Evolutionary conservation across 2,888 invertebrate species (phyloP).

Genomic region (Plebejus anna): DNA sequence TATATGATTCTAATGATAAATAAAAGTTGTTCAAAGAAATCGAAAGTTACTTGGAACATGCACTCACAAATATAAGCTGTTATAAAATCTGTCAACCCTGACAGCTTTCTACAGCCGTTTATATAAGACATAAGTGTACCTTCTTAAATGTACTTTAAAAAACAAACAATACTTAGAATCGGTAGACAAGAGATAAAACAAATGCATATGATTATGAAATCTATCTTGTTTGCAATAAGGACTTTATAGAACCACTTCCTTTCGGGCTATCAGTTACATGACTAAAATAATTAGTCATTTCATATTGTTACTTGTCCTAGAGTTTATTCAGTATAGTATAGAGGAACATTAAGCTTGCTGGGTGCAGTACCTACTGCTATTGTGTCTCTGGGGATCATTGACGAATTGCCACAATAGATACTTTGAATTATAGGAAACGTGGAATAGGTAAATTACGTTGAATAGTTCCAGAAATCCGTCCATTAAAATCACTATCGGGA

Average conservation of each 20-base stretch:
- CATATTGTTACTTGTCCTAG: neutral
- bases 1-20: neutral
- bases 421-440: neutral
- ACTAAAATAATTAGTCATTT: slow-evolving; percentile 9
- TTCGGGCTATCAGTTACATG: neutral
- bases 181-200: slow-evolving; percentile 35
- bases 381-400: neutral
- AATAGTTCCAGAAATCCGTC: neutral
- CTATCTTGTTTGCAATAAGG: neutral
- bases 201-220: neutral
- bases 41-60: slow-evolving; percentile 1
- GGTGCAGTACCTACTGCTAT: neutral
- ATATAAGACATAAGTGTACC: slow-evolving; percentile 43
- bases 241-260: neutral
- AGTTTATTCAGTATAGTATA: neutral
- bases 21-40: neutral
- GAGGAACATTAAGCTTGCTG: neutral
- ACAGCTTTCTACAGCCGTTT: slow-evolving; percentile 54
- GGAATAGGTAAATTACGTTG: neutral
- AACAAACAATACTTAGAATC: slow-evolving; percentile 47
- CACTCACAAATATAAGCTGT: neutral
- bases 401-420: neutral
- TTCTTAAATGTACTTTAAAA: slow-evolving; percentile 51
- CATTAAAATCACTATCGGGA: neutral
- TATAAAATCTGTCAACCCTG: neutral